These are phyloP conservation scores for Brachyhypopomus gauderio DNA, from an alignment of 2,113 vertebrate species.

Conservation along the genomic window DNA sequence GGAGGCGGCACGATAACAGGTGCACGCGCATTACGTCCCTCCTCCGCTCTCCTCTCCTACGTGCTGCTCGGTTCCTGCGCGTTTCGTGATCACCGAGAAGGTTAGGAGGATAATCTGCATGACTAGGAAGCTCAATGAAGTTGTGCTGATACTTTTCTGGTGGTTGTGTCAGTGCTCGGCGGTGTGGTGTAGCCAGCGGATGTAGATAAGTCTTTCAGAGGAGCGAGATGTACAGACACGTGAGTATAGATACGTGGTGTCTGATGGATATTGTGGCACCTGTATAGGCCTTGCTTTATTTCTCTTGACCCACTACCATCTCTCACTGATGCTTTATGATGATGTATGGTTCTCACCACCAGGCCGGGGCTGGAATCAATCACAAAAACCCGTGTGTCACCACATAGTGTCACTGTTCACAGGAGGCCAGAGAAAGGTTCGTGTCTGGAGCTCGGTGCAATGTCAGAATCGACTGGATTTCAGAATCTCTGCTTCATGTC, in stretches of 20 bases:
- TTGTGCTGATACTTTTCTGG: not conserved
- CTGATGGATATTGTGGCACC: conserved; percentile 32
- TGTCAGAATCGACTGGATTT: conserved; percentile 8
- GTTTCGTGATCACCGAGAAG: not conserved
- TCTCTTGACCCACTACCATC: conserved; percentile 13
- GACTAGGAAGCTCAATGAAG: not conserved
- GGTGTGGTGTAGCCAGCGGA: not conserved
- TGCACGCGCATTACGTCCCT: not conserved
- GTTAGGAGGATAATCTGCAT: not conserved
- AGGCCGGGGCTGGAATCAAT: conserved; percentile 45
- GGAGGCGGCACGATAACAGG: not conserved
- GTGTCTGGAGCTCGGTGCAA: conserved; percentile 16
- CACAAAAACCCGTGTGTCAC: conserved; percentile 46
- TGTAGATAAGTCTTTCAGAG: conserved; percentile 19
- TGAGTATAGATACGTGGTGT: conserved; percentile 23
- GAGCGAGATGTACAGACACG: conserved; percentile 19
- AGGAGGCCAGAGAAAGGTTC: conserved; percentile 14
- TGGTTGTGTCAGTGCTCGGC: not conserved
- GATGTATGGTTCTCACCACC: conserved; percentile 44
- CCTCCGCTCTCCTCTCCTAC: conserved; percentile 2
- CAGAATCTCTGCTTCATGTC: not conserved
- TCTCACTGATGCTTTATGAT: conserved; percentile 41
- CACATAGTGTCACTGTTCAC: conserved; percentile 30
- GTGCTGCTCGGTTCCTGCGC: not conserved
- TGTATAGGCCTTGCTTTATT: conserved; percentile 32